Conservation (phyloP, 2,113 vertebrate genomes). For the Ia io region DNA sequence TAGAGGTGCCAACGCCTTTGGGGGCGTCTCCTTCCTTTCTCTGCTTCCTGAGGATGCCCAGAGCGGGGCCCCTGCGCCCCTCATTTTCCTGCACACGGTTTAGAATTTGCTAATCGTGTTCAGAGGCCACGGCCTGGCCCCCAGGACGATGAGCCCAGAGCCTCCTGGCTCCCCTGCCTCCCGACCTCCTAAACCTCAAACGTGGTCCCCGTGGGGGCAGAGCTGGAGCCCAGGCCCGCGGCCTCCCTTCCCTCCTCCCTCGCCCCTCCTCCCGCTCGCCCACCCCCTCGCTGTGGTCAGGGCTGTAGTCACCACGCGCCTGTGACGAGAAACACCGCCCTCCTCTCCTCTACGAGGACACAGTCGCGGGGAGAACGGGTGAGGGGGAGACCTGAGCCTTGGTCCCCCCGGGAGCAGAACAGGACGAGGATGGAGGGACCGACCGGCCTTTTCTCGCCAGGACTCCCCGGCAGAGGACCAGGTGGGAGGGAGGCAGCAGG, state of each 20-base stretch:
- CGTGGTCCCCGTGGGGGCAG: no score
- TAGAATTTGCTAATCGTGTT: background rate
- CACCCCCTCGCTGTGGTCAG: background rate
- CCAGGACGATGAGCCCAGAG: background rate
- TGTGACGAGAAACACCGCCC: background rate
- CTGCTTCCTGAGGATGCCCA: background rate
- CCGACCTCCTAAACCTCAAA: no score
- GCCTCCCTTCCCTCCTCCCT: no score
- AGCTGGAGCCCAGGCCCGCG: background rate
- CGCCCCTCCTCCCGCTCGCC: no score
- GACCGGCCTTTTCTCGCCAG: background rate
- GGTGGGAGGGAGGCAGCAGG: background rate
- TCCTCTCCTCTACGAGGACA: background rate
- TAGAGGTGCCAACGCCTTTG: background rate
- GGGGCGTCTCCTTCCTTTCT: background rate
- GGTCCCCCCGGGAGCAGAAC: background rate
- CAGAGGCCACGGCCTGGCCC: background rate
- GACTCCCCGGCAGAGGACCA: background rate
- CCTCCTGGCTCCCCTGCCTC: background rate
- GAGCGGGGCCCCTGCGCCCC: background rate
- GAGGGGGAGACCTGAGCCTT: background rate
- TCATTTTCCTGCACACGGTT: background rate
- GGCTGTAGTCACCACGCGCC: background rate
- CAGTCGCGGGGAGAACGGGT: fast-evolving
- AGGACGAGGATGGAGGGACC: background rate